Conservation (phyloP, 2,888 invertebrate genomes). For the Abrostola tripartita region DNA sequence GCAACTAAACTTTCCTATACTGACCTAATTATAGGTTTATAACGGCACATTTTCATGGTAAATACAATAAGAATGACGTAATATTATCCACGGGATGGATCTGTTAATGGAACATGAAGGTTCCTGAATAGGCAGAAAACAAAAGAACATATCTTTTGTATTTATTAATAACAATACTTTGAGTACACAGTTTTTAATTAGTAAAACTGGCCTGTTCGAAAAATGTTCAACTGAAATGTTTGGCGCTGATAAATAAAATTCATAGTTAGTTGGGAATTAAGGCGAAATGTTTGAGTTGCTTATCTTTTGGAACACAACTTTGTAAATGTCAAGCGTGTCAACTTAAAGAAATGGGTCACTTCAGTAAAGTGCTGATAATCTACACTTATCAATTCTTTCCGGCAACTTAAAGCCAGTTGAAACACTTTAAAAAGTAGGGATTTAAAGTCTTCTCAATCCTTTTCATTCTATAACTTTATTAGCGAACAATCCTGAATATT, state of each 20-base stretch:
- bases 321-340: slow-evolving; percentile 11
- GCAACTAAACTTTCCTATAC: too few relatives aligned
- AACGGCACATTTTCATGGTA: slow-evolving; percentile 14
- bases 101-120: slow-evolving; percentile 30
- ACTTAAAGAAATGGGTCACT: slow-evolving; percentile 34
- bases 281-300: slow-evolving; percentile 15
- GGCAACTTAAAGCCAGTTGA: background rate
- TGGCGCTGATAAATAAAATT: slow-evolving; percentile 23
- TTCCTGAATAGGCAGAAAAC: slow-evolving; percentile 27
- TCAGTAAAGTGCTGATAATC: slow-evolving; percentile 29
- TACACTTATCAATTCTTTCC: slow-evolving; percentile 21
- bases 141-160: slow-evolving; percentile 43
- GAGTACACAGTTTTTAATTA: slow-evolving; percentile 1
- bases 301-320: slow-evolving; percentile 31
- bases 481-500: too few relatives aligned
- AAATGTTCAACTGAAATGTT: slow-evolving; percentile 11
- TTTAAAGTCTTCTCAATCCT: background rate
- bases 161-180: slow-evolving; percentile 31
- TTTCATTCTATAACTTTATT: too few relatives aligned
- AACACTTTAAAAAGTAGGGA: background rate
- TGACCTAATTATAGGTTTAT: too few relatives aligned
- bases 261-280: slow-evolving; percentile 18
- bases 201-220: slow-evolving; percentile 11
- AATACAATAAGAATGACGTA: slow-evolving; percentile 38
- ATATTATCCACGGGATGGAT: slow-evolving; percentile 35